phyloP scores from a whole-genome alignment of 2,113 vertebrate genomes.

The Piaya cayana region DNA sequence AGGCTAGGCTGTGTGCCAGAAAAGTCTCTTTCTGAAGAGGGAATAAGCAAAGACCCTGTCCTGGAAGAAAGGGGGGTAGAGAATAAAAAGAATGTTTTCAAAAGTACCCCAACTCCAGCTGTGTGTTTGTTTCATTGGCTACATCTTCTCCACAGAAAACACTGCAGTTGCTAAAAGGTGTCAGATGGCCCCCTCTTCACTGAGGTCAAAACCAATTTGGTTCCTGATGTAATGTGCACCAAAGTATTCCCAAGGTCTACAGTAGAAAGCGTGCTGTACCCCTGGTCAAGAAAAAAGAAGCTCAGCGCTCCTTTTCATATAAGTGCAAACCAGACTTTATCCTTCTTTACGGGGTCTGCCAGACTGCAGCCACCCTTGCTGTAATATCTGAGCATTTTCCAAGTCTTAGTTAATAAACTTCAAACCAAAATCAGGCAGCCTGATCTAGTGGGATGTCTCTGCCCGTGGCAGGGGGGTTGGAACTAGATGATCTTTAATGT shows the following conservation, averaged over 20 bases:
- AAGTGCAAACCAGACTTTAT: not conserved
- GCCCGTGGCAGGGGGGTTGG: too few species aligned
- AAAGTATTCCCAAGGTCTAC: conserved; percentile 32
- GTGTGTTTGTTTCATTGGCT: conserved; percentile 63
- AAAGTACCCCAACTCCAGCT: conserved; percentile 66
- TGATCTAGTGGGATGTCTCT: too few species aligned
- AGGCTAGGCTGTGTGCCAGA: conserved; percentile 52
- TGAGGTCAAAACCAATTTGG: conserved; percentile 57
- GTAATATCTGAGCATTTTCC: not conserved
- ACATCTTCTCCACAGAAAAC: conserved; percentile 47
- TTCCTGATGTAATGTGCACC: conserved; percentile 26
- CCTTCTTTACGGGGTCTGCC: not conserved
- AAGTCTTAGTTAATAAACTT: not conserved
- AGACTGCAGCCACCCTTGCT: not conserved
- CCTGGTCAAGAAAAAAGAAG: not conserved
- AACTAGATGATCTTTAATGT: too few species aligned
- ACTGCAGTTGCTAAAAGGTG: conserved; percentile 38
- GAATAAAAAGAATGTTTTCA: conserved; percentile 65
- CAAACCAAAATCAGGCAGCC: not conserved
- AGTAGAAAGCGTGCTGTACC: not conserved
- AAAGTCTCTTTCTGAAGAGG: conserved; percentile 61
- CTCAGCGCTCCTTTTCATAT: not conserved
- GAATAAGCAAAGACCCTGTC: conserved; percentile 64
- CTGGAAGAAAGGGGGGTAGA: conserved; percentile 58
- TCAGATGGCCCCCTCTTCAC: conserved; percentile 48